Percentiles rank a stretch among this genome's conserved stretches.
phyloP scores from a whole-genome alignment of 1,140 invertebrate species.

The Camponotus floridanus region DNA sequence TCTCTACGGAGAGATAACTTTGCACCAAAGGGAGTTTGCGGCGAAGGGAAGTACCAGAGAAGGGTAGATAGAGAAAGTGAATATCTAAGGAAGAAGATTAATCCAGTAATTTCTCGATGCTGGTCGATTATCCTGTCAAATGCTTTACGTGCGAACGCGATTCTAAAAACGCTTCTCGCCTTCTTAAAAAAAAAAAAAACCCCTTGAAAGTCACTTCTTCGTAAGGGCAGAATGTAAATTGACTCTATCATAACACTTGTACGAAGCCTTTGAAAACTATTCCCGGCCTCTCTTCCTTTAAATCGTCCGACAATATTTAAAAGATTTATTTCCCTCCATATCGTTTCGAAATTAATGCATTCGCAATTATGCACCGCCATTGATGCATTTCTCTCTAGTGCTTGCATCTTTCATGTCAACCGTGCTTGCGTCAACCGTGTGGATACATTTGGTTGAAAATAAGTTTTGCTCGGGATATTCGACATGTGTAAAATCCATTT shows the following conservation, averaged over 20 bases:
- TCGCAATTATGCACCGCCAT: slow-evolving; percentile 1
- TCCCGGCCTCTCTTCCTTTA: background rate
- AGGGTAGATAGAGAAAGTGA: background rate
- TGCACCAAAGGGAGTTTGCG: background rate
- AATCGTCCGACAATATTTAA: background rate
- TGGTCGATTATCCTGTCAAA: background rate
- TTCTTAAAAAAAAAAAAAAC: background rate
- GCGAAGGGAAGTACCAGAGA: background rate
- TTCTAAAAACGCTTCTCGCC: background rate
- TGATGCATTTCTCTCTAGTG: background rate
- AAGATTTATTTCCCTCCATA: background rate
- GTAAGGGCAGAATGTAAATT: background rate
- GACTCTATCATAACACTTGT: too few relatives aligned
- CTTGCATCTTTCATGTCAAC: slow-evolving; percentile 1
- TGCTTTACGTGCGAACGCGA: background rate
- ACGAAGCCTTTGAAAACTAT: background rate
- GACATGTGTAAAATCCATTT: background rate
- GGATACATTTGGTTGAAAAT: background rate
- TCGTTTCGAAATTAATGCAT: slow-evolving; percentile 31
- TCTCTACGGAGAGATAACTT: slow-evolving; percentile 24
- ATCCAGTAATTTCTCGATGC: background rate
- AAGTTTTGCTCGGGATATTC: background rate
- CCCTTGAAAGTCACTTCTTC: background rate
- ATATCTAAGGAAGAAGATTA: background rate
- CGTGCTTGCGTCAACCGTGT: background rate